A percentile compares a stretch with the other conserved stretches of the same genome.
phyloP scores from a whole-genome alignment of 2,888 invertebrate species.

The Plagodis dolabraria region DNA sequence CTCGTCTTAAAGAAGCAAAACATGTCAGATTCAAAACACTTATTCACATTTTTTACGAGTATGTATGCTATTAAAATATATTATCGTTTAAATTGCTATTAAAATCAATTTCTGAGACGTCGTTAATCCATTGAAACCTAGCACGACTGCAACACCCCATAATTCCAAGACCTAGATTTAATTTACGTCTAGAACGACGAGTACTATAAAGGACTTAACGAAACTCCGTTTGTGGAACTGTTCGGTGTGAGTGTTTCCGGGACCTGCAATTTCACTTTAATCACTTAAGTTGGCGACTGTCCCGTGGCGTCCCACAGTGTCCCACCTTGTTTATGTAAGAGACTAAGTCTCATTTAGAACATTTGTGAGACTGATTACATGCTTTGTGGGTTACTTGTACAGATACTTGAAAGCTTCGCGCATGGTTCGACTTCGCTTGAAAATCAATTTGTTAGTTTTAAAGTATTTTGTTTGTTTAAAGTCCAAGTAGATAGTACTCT shows the following conservation, averaged over 20 bases:
- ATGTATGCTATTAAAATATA: too few species aligned
- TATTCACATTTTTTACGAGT: too few species aligned
- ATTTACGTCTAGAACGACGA: constrained; percentile 23
- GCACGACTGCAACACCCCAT: too few species aligned
- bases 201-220: constrained; percentile 19
- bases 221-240: constrained; percentile 22
- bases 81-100: too few species aligned
- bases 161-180: constrained; percentile 21
- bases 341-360: constrained; percentile 16
- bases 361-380: constrained; percentile 17
- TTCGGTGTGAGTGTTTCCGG: constrained; percentile 29
- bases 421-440: neutral
- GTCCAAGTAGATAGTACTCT: neutral
- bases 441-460: too few species aligned
- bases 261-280: constrained; percentile 31
- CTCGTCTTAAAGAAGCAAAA: too few species aligned
- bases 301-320: neutral
- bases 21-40: too few species aligned
- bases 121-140: too few species aligned
- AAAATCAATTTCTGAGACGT: too few species aligned
- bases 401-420: constrained; percentile 6
- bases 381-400: constrained; percentile 19
- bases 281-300: constrained; percentile 36
- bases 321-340: constrained; percentile 30
- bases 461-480: too few species aligned